phyloP scores from a whole-genome alignment of 1,140 invertebrate genomes.

The Drosophila nikananu region DNA sequence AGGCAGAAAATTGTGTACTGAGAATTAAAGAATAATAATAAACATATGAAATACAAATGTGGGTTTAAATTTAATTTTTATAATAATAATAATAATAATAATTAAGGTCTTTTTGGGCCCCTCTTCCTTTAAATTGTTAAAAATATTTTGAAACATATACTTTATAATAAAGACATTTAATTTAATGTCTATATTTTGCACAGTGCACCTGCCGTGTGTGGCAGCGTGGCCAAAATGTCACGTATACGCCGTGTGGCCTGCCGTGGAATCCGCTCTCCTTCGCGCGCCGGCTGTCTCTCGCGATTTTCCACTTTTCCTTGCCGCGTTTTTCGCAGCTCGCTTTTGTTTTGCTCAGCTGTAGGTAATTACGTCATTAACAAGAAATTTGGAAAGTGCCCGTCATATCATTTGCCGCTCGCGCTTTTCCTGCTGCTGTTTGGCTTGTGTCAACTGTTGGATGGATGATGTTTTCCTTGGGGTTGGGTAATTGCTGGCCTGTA shows the following conservation, averaged over 20 bases:
- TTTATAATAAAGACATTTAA: not conserved
- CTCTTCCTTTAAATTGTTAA: not conserved
- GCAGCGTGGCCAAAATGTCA: constrained; percentile 75
- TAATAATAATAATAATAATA: no score
- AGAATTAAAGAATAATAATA: not conserved
- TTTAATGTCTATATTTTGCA: not conserved
- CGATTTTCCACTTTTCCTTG: constrained; percentile 29
- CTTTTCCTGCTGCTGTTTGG: constrained; percentile 23
- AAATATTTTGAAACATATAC: not conserved
- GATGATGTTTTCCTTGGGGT: constrained; percentile 9
- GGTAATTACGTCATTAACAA: constrained; percentile 80
- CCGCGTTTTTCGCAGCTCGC: constrained; percentile 6
- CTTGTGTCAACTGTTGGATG: constrained; percentile 37
- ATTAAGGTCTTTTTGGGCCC: fast-evolving
- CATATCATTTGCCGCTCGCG: constrained; percentile 47
- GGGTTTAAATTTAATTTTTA: no score
- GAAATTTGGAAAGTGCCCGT: constrained; percentile 73
- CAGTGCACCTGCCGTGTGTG: constrained; percentile 38
- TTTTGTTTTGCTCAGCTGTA: constrained; percentile 33
- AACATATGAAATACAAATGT: not conserved
- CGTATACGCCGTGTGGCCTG: constrained; percentile 81
- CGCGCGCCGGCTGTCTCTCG: constrained; percentile 25
- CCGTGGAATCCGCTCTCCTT: constrained; percentile 35
- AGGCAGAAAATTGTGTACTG: not conserved
- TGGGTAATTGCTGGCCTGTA: constrained; percentile 28